Conservation (phyloP, 2,888 invertebrate genomes). For the Dasysyrphus tricinctus region DNA sequence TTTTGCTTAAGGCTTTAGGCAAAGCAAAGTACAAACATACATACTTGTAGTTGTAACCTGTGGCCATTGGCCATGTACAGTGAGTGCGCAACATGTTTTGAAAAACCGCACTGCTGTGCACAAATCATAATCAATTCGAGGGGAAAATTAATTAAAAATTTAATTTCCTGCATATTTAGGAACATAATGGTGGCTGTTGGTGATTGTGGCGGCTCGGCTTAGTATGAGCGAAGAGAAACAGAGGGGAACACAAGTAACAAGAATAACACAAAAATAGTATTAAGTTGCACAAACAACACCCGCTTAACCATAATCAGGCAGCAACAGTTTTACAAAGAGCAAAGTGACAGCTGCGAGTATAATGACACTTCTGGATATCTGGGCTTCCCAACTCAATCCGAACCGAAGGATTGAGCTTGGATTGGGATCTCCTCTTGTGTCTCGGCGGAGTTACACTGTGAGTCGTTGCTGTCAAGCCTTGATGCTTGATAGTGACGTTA, state of each 20-base stretch:
- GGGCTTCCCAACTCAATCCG: neutral
- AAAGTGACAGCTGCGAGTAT: slow-evolving; percentile 67
- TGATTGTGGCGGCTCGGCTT: neutral
- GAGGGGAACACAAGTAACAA: slow-evolving; percentile 3
- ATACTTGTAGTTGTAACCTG: neutral
- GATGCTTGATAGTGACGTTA: slow-evolving; percentile 68
- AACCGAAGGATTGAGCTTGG: neutral
- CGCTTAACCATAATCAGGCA: slow-evolving; percentile 59
- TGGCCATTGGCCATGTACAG: neutral
- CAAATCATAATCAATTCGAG: slow-evolving; percentile 41
- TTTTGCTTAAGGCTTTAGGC: slow-evolving; percentile 41
- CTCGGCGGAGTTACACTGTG: neutral
- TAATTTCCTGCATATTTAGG: slow-evolving; percentile 43
- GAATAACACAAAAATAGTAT: slow-evolving; percentile 39
- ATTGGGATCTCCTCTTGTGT: slow-evolving; percentile 3
- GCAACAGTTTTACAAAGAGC: slow-evolving; percentile 19
- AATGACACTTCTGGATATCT: slow-evolving; percentile 65
- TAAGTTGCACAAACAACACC: slow-evolving; percentile 52
- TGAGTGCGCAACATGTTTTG: neutral
- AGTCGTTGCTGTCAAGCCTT: slow-evolving; percentile 40
- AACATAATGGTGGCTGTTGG: slow-evolving; percentile 5
- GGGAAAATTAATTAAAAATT: slow-evolving; percentile 62
- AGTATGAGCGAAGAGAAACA: neutral
- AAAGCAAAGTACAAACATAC: neutral
- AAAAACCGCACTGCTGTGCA: slow-evolving; percentile 48